Evolutionary conservation across 1,140 invertebrate genomes (phyloP).

Genomic region (Dendroctonus valens): DNA sequence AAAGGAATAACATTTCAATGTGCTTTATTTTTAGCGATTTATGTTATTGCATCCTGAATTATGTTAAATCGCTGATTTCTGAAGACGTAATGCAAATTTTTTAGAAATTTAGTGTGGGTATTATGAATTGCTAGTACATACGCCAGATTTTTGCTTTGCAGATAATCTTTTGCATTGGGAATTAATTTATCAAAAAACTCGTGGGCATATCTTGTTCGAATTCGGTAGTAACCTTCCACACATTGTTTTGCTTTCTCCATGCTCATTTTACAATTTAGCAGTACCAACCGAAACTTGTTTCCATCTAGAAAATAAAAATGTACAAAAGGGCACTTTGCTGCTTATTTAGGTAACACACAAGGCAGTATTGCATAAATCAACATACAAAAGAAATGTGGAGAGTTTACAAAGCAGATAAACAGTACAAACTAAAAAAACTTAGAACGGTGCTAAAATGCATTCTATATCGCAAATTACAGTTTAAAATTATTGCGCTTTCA

Average conservation of each 20-base stretch:
- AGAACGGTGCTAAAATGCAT: no score
- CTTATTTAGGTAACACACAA: not conserved
- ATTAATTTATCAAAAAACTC: constrained; percentile 29
- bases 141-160: constrained; percentile 23
- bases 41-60: not conserved
- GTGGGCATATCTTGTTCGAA: constrained; percentile 20
- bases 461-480: no score
- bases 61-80: not conserved
- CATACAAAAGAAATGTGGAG: no score
- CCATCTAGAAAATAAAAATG: constrained; percentile 7
- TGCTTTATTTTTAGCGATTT: no score
- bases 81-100: not conserved
- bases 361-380: no score
- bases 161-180: constrained; percentile 19
- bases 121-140: constrained; percentile 11
- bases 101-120: no score
- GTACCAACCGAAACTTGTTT: constrained; percentile 14
- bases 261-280: constrained; percentile 36
- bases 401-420: no score
- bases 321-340: not conserved
- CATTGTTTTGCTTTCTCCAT: constrained; percentile 31
- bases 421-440: no score
- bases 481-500: no score
- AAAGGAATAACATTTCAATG: not conserved
- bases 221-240: constrained; percentile 31